phyloP scores from a whole-genome alignment of 2,113 vertebrate genomes.

The Triplophysa rosa region DNA sequence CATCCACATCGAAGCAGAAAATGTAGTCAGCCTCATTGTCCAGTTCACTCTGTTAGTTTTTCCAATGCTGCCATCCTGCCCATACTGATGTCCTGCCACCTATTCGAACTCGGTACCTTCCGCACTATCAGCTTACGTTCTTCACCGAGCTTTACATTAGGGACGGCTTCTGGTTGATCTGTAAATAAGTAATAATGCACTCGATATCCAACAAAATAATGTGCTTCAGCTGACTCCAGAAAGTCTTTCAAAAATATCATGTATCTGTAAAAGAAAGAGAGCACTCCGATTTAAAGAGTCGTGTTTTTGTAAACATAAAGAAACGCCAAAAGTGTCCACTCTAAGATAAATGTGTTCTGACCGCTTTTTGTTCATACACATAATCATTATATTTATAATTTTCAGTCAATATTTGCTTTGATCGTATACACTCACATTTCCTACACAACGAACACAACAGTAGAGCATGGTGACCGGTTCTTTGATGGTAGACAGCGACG shows the following conservation, averaged over 20 bases:
- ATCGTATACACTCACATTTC: constrained; percentile 59
- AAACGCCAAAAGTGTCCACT: not conserved
- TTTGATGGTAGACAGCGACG: too few species aligned
- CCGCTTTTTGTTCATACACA: too few species aligned
- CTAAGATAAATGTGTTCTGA: too few species aligned
- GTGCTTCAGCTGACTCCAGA: constrained; percentile 66
- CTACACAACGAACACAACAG: too few species aligned
- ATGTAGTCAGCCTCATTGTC: constrained; percentile 66
- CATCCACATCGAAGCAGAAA: constrained; percentile 71
- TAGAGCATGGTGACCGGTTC: too few species aligned
- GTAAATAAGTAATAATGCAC: constrained; percentile 74
- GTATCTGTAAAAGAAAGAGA: constrained; percentile 60
- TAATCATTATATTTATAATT: too few species aligned
- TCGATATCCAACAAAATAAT: constrained; percentile 65
- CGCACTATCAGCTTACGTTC: not conserved
- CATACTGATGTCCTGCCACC: constrained; percentile 73
- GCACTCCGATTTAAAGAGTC: not conserved
- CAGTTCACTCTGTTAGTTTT: constrained; percentile 48
- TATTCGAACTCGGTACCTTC: constrained; percentile 10
- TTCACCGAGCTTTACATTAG: not conserved
- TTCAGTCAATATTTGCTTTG: too few species aligned
- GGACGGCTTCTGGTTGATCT: constrained; percentile 48
- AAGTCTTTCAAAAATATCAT: constrained; percentile 54
- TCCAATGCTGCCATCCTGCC: constrained; percentile 69
- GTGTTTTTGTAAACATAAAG: not conserved